phyloP scores from a whole-genome alignment of 2,888 invertebrate species.

The Epiblema foenella region DNA sequence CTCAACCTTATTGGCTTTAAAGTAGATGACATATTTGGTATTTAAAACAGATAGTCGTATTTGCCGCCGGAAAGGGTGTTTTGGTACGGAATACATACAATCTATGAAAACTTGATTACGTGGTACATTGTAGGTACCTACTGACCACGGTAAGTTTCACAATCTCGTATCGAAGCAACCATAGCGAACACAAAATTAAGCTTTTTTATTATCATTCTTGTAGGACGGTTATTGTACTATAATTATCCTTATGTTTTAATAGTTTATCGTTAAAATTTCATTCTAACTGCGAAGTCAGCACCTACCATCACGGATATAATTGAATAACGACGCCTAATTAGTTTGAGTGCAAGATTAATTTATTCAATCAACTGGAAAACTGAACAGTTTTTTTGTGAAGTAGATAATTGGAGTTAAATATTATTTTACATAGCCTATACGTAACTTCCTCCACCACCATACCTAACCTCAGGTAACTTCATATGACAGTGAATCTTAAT shows the following conservation, averaged over 20 bases:
- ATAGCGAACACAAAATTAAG: background rate
- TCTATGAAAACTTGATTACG: conserved; percentile 25
- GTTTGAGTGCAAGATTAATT: background rate
- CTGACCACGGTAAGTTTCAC: too few species aligned
- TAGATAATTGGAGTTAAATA: too few species aligned
- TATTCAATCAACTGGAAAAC: conserved; percentile 4
- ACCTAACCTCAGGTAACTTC: too few species aligned
- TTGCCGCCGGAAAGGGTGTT: conserved; percentile 8
- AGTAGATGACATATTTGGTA: background rate
- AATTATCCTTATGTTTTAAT: background rate
- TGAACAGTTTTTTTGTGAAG: too few species aligned
- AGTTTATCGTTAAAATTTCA: background rate
- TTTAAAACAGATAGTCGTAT: conserved; percentile 7
- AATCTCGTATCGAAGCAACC: background rate
- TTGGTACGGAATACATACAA: conserved; percentile 19
- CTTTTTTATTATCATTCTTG: background rate
- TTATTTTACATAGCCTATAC: too few species aligned
- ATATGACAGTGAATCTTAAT: too few species aligned
- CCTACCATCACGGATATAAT: too few species aligned
- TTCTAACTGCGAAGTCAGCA: conserved; percentile 6
- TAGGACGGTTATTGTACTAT: background rate
- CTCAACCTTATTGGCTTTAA: background rate
- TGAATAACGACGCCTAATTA: too few species aligned
- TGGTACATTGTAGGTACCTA: too few species aligned
- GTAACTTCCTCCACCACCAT: too few species aligned